Evolutionary conservation across 2,113 vertebrate genomes (phyloP).

Genomic region (Stigmatopora nigra): DNA sequence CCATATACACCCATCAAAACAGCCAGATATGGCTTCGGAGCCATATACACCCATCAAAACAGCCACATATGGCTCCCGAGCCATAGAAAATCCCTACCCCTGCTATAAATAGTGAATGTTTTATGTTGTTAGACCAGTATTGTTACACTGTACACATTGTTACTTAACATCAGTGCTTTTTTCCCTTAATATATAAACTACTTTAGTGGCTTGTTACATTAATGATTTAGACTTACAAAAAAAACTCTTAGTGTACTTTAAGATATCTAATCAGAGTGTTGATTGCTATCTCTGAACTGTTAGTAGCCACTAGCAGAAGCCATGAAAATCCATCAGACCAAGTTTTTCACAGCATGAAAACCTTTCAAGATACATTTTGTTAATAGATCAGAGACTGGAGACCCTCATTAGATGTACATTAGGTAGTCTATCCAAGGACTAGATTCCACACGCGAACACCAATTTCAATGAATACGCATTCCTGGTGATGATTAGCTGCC

Average conservation of each 20-base stretch:
- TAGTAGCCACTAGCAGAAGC: not conserved
- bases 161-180: not conserved
- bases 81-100: too few species aligned
- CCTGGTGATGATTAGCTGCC: slow-evolving; percentile 26
- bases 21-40: too few species aligned
- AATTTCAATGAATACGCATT: slow-evolving; percentile 27
- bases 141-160: not conserved
- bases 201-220: not conserved
- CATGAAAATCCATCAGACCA: slow-evolving; percentile 35
- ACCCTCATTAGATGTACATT: slow-evolving; percentile 39
- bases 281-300: not conserved
- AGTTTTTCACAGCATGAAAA: slow-evolving; percentile 29
- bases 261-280: not conserved
- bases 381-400: slow-evolving; percentile 20
- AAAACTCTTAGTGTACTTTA: not conserved
- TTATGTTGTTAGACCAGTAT: not conserved
- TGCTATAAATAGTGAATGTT: too few species aligned
- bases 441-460: slow-evolving; percentile 10
- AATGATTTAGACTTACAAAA: not conserved
- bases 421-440: slow-evolving; percentile 9
- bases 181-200: not conserved
- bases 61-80: too few species aligned
- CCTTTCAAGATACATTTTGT: slow-evolving; percentile 21
- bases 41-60: too few species aligned
- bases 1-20: too few species aligned